Base-by-base conservation (phyloP, 2,113 vertebrate genomes). In the Polypterus bichir region DNA sequence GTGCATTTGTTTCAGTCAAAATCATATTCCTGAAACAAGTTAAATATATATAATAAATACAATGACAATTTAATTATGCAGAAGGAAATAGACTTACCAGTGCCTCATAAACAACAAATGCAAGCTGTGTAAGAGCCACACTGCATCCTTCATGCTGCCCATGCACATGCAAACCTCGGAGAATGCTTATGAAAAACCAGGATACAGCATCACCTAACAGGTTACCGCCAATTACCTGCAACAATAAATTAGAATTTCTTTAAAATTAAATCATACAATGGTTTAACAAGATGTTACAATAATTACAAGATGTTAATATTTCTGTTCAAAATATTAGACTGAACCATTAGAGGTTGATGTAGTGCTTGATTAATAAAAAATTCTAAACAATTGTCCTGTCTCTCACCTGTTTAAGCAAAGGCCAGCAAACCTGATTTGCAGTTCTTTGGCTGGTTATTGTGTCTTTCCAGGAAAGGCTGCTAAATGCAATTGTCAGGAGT, bases 61-160 rank as follows among this genome's bases (percentile, higher is more conserved):
- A 27, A 27, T 27, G 27, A 27, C 27, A 27, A 27, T 27, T 27
- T 27, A 27, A 27, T 27, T 27, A 27, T 27, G 27, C 27, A 27
- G 27, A 27, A 27, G 27, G 27, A 27, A 27, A 8, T 8, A 7
- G 27, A 68, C 83, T 76, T 71, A 93, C 96, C 90, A 98, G 80
- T 7, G 87, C 84, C 64, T 97, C 94, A 3, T 98, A 98, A 73
- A 96, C 92, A 73, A 91, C 83, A 83, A 96, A 89, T n/a, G 92
- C 92, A 76, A 98, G 77, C 66, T 91, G 86, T 66, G 88, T 87
- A 46, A 99, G 88, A 27, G 89, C 83, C 4, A 83, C 79, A 71
- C 89, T 91, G 78, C 94, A 97, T 64, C 89, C 89, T 1, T 99
- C 90, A 0, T 99, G 96, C 71, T 99, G 94, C 52, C 96, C 96